Percentiles rank a stretch among this genome's conserved stretches.
phyloP scores from a whole-genome alignment of 1,140 invertebrate species.

The Zelostemma sp. region DNA sequence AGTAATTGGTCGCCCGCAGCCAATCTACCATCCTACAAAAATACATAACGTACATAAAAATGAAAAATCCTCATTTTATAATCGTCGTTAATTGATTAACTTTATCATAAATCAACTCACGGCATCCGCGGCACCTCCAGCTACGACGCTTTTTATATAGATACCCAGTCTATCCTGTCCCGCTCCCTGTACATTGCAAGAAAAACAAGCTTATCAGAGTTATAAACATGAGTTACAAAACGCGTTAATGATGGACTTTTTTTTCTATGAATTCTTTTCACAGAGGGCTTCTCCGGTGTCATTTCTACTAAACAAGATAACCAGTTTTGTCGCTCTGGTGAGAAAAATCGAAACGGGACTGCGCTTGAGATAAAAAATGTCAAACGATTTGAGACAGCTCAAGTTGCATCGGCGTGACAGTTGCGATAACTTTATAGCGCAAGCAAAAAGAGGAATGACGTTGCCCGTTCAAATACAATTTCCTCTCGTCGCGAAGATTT shows the following conservation, averaged over 20 bases:
- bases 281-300: not conserved
- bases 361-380: conserved; percentile 2
- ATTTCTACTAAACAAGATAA: conserved; percentile 4
- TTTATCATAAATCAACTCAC: conserved; percentile 69
- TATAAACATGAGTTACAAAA: conserved; percentile 23
- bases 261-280: not conserved
- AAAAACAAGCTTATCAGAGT: conserved; percentile 33
- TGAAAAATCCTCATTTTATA: conserved; percentile 13
- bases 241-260: too few relatives aligned
- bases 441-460: too few relatives aligned
- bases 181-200: conserved; percentile 77
- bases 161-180: conserved; percentile 94
- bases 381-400: conserved; percentile 17
- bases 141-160: conserved; percentile 97
- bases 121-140: conserved; percentile 94
- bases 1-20: conserved; percentile 97
- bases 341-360: conserved; percentile 16
- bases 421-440: conserved; percentile 1
- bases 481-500: too few relatives aligned
- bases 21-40: conserved; percentile 85
- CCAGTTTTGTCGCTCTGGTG: conserved; percentile 14
- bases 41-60: conserved; percentile 2
- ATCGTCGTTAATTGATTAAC: too few relatives aligned
- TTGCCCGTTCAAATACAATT: too few relatives aligned
- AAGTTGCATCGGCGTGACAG: not conserved